phyloP scores from a whole-genome alignment of 1,140 invertebrate species.

The Aporrectodea caliginosa region DNA sequence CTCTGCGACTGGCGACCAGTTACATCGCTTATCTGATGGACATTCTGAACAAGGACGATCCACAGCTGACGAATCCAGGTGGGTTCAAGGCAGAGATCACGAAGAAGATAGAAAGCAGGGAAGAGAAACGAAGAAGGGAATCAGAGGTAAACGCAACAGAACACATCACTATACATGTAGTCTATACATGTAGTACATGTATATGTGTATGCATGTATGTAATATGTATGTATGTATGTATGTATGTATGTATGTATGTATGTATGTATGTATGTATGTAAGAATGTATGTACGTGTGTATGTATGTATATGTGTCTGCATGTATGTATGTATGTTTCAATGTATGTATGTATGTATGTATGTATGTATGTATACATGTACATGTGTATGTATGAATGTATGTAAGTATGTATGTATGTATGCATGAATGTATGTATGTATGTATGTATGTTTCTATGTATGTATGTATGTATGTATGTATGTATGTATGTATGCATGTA shows the following conservation, averaged over 20 bases:
- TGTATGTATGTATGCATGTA: conserved; percentile 14
- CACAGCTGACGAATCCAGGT: conserved; percentile 47
- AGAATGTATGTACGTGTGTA: too few relatives aligned
- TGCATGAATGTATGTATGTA: conserved; percentile 15
- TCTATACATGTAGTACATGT: too few relatives aligned
- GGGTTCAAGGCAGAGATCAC: conserved; percentile 61
- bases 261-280: too few relatives aligned
- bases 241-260: conserved; percentile 17
- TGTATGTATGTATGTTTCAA: too few relatives aligned
- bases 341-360: too few relatives aligned
- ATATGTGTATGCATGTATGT: not conserved
- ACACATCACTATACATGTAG: too few relatives aligned
- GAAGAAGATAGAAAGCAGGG: conserved; percentile 49
- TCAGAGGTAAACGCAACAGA: conserved; percentile 33
- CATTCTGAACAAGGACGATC: conserved; percentile 57
- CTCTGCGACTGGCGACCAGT: conserved; percentile 58
- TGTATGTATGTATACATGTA: too few relatives aligned
- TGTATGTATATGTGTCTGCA: too few relatives aligned
- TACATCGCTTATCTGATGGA: conserved; percentile 60
- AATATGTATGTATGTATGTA: conserved; percentile 7
- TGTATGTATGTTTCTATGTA: conserved; percentile 12
- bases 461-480: conserved; percentile 12
- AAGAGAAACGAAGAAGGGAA: conserved; percentile 47
- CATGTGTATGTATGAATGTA: conserved; percentile 16
- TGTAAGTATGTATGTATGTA: conserved; percentile 3